Percentiles rank a stretch among this genome's conserved stretches.
These are phyloP conservation scores for Sebastes flavidus DNA, from an alignment of 2,797 vertebrate species.

Conservation along the genomic window DNA sequence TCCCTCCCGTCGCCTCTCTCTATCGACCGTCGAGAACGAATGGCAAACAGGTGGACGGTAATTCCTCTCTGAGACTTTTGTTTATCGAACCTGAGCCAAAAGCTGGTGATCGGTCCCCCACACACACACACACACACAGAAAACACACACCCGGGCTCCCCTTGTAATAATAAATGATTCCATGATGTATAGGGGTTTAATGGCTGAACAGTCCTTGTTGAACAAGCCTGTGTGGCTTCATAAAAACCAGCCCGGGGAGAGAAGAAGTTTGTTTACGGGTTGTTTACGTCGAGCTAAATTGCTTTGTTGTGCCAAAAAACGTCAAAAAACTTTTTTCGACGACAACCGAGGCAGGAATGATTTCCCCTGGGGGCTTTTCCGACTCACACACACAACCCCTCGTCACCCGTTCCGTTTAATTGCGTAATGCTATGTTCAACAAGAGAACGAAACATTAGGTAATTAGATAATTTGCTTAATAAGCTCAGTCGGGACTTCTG, in stretches of 20 bases:
- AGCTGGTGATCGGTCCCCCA: constrained; percentile 31
- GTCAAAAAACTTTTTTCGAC: constrained; percentile 43
- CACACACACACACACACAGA: not conserved
- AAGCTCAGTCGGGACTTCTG: constrained; percentile 30
- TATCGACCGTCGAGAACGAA: constrained; percentile 37
- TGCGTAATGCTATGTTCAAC: constrained; percentile 38
- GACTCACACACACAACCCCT: not conserved
- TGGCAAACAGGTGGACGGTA: constrained; percentile 71
- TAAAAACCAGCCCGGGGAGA: constrained; percentile 11
- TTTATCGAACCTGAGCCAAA: constrained; percentile 62
- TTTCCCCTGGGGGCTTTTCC: constrained; percentile 42
- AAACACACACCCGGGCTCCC: not conserved
- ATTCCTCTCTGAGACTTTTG: constrained; percentile 68
- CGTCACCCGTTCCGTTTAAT: not conserved
- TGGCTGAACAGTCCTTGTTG: constrained; percentile 37
- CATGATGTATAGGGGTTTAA: constrained; percentile 65
- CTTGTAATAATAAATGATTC: constrained; percentile 61
- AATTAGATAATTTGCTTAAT: constrained; percentile 58
- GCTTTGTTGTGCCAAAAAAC: constrained; percentile 51
- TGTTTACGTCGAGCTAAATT: constrained; percentile 59
- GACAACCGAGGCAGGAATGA: constrained; percentile 45
- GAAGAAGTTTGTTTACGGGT: constrained; percentile 44
- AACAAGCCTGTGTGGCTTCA: constrained; percentile 50
- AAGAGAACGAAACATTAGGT: constrained; percentile 39
- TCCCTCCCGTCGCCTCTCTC: constrained; percentile 37